These are phyloP conservation scores for Micromesistius poutassou DNA, from an alignment of 2,797 vertebrate species.

Conservation along the genomic window DNA sequence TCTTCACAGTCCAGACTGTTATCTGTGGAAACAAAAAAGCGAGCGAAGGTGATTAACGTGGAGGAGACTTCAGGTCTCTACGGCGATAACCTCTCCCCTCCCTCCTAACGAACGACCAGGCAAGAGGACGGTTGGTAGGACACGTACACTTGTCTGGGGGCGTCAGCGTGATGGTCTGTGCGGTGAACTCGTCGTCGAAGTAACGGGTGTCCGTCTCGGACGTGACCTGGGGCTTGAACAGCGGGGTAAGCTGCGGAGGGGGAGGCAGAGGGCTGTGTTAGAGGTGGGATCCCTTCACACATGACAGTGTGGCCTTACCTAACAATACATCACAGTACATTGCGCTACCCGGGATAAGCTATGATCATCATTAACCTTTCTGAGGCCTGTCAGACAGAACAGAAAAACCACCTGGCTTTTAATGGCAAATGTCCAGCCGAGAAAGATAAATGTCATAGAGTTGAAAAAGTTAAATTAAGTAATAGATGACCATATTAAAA, in stretches of 20 bases:
- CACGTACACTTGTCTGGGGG: slow-evolving; percentile 86
- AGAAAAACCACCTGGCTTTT: no score
- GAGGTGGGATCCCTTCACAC: background rate
- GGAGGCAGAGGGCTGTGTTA: background rate
- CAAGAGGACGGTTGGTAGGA: no score
- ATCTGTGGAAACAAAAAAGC: slow-evolving; percentile 57
- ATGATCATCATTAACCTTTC: background rate
- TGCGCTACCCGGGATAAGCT: background rate
- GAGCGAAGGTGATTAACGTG: background rate
- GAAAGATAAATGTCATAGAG: no score
- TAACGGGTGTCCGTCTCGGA: slow-evolving; percentile 87
- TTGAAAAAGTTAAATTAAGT: background rate
- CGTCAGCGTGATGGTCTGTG: slow-evolving; percentile 86
- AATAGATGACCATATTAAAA: background rate
- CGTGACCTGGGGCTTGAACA: slow-evolving; percentile 87
- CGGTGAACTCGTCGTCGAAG: slow-evolving; percentile 89
- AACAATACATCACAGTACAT: background rate
- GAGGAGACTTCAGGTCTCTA: background rate
- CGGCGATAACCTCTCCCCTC: background rate
- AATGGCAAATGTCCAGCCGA: no score
- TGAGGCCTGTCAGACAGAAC: no score
- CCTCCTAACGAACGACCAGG: background rate
- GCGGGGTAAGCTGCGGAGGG: slow-evolving; percentile 73
- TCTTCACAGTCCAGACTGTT: slow-evolving; percentile 66
- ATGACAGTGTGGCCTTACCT: background rate